These are phyloP conservation scores for Phortica variegata DNA, from an alignment of 1,140 invertebrate genomes.

Conservation along the genomic window DNA sequence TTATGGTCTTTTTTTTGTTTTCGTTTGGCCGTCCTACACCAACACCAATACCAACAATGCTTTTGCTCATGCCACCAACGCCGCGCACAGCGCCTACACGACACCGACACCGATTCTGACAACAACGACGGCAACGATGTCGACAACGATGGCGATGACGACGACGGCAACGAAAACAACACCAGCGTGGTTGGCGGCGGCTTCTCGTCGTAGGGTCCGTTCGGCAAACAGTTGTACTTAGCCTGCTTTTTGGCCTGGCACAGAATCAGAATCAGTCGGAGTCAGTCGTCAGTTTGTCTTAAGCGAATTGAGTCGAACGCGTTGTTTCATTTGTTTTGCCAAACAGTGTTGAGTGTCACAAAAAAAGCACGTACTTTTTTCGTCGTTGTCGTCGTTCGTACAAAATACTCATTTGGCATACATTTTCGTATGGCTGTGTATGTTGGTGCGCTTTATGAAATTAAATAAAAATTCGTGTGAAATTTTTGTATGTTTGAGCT, in stretches of 20 bases:
- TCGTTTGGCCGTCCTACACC: no score
- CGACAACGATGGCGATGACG: conserved; percentile 20
- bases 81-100: no score
- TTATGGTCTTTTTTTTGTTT: no score
- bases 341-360: no score
- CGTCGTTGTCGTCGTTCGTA: no score
- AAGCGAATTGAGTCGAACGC: conserved; percentile 51
- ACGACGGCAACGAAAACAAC: not conserved
- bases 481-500: not conserved
- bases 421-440: no score
- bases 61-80: conserved; percentile 2
- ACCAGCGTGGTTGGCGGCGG: not conserved
- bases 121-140: not conserved
- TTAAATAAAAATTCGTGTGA: no score
- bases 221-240: conserved; percentile 37
- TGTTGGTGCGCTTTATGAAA: no score
- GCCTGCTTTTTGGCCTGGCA: conserved; percentile 23
- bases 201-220: not conserved
- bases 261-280: conserved; percentile 25
- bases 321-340: no score
- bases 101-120: conserved; percentile 14
- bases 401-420: no score
- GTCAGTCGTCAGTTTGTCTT: conserved; percentile 49
- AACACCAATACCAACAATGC: not conserved
- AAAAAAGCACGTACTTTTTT: no score